These are phyloP conservation scores for Puffinus mauretanicus DNA, from an alignment of 2,113 vertebrate species.

Conservation along the genomic window DNA sequence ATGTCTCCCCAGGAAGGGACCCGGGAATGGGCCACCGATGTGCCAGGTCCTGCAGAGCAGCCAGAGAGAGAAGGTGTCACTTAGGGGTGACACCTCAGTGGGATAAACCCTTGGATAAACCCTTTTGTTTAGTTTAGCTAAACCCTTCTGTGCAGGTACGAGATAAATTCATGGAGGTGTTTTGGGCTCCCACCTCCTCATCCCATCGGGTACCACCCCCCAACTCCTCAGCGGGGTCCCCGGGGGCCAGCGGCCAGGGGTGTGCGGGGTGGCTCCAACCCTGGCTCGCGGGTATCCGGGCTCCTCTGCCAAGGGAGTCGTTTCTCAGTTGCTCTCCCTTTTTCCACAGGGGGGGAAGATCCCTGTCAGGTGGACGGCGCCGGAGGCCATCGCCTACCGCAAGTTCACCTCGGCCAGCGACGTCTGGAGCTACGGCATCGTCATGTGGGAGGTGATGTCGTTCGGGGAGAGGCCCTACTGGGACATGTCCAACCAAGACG, in stretches of 20 bases:
- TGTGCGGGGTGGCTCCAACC: fast-evolving
- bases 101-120: neutral
- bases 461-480: slow-evolving; percentile 84
- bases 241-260: fast-evolving
- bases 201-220: neutral
- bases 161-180: neutral
- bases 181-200: fast-evolving
- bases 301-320: fast-evolving
- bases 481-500: slow-evolving; percentile 87
- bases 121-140: neutral
- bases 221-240: neutral
- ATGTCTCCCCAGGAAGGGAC: neutral
- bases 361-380: slow-evolving; percentile 81
- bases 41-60: neutral
- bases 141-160: neutral
- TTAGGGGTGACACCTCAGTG: neutral
- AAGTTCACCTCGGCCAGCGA: slow-evolving; percentile 84
- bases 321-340: neutral
- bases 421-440: slow-evolving; percentile 83
- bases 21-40: neutral
- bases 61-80: neutral
- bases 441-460: slow-evolving; percentile 88
- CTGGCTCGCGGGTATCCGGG: fast-evolving
- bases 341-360: slow-evolving; percentile 79
- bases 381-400: slow-evolving; percentile 82